Conservation (phyloP, 2,888 invertebrate species). For the Lepas anatifera region DNA sequence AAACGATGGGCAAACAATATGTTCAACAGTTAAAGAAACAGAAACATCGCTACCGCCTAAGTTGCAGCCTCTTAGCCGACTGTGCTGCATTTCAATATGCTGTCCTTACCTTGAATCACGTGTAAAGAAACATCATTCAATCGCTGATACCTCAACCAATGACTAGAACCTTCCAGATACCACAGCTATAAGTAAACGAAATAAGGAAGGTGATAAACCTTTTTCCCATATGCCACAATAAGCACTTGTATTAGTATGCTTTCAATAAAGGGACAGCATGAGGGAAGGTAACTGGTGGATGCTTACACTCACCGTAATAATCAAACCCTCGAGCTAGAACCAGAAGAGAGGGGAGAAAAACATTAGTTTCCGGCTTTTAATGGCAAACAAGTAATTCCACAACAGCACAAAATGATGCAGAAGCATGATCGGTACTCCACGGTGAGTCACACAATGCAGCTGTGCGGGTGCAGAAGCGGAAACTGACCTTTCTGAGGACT, state of each 20-base stretch:
- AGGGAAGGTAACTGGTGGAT: background rate
- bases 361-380: background rate
- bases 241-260: background rate
- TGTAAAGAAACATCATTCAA: background rate
- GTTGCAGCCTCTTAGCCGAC: too few relatives aligned
- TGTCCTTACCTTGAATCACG: background rate
- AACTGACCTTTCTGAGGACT: background rate
- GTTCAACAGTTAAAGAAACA: too few relatives aligned
- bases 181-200: background rate
- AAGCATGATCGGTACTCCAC: background rate
- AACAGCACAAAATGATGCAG: background rate
- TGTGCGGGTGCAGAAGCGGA: background rate
- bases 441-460: background rate
- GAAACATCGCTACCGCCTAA: too few relatives aligned
- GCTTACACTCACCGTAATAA: background rate
- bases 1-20: too few relatives aligned
- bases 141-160: background rate
- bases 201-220: too few relatives aligned
- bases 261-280: background rate
- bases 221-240: too few relatives aligned
- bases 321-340: conserved; percentile 6
- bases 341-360: background rate
- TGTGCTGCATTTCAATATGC: too few relatives aligned
- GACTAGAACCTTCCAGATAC: background rate
- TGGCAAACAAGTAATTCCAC: background rate